Evolutionary conservation across 2,888 invertebrate species (phyloP).

Genomic region (Rhagonycha lutea): DNA sequence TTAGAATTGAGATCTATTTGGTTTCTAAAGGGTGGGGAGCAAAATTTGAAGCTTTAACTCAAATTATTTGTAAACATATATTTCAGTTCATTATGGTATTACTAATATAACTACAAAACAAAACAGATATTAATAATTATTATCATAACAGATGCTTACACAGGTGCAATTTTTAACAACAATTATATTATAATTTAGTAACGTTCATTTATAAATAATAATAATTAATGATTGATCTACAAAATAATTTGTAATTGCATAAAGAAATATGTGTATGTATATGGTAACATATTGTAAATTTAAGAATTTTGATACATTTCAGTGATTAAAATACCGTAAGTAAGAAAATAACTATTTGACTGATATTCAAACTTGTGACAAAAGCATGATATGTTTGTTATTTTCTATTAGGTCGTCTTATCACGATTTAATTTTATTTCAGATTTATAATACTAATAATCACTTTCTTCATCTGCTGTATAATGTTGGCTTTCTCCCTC

Average conservation of each 20-base stretch:
- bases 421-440: not conserved
- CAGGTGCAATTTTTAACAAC: not conserved
- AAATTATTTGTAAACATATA: not conserved
- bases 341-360: not conserved
- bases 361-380: no score
- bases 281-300: no score
- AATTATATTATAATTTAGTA: not conserved
- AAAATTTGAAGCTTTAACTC: no score
- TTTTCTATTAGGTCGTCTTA: not conserved
- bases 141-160: not conserved
- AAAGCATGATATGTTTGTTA: not conserved
- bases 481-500: conserved; percentile 38
- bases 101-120: not conserved
- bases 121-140: not conserved
- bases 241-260: not conserved
- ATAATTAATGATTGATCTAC: not conserved
- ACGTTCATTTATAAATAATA: not conserved
- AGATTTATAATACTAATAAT: conserved; percentile 31
- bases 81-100: not conserved
- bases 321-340: not conserved
- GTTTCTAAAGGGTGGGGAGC: no score
- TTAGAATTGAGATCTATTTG: no score
- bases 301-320: not conserved
- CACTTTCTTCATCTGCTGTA: conserved; percentile 34
- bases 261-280: no score